These are phyloP conservation scores for Phrynocephalus vlangalii DNA, from an alignment of 2,797 vertebrate species.

Conservation along the genomic window DNA sequence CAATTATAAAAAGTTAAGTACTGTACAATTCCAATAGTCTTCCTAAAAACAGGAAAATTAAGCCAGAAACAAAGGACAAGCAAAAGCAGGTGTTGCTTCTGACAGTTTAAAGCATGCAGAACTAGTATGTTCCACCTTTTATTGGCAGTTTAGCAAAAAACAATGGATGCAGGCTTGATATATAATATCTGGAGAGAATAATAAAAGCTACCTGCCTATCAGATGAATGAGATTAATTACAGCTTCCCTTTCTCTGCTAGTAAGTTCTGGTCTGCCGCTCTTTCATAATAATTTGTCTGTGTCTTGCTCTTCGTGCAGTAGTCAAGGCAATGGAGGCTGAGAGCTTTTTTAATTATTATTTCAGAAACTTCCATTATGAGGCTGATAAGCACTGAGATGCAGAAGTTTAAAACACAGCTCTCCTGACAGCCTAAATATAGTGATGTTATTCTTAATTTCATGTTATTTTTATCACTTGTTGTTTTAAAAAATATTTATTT, in stretches of 20 bases:
- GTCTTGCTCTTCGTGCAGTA: conserved; percentile 42
- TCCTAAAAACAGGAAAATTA: background rate
- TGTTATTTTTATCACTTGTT: too few relatives aligned
- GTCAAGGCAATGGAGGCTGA: conserved; percentile 41
- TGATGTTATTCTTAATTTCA: background rate
- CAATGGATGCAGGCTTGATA: conserved; percentile 37
- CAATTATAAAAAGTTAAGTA: background rate
- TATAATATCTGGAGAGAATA: conserved; percentile 59
- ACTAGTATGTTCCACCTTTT: conserved; percentile 8
- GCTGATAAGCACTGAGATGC: conserved; percentile 36
- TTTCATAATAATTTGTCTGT: conserved; percentile 53
- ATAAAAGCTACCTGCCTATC: conserved; percentile 59
- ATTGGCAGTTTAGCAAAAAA: background rate
- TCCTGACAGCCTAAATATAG: conserved; percentile 33
- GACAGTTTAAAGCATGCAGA: conserved; percentile 41
- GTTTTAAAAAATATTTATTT: too few relatives aligned
- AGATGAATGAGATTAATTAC: conserved; percentile 63
- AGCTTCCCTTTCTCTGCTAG: conserved; percentile 44
- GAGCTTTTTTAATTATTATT: background rate
- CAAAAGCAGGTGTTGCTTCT: conserved; percentile 27
- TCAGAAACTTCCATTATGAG: conserved; percentile 33
- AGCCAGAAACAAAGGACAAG: conserved; percentile 28
- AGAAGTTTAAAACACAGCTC: conserved; percentile 28
- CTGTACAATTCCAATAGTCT: background rate
- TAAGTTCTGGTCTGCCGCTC: conserved; percentile 63